phyloP scores from a whole-genome alignment of 2,888 invertebrate genomes.

The Kryphioiulus occultus region DNA sequence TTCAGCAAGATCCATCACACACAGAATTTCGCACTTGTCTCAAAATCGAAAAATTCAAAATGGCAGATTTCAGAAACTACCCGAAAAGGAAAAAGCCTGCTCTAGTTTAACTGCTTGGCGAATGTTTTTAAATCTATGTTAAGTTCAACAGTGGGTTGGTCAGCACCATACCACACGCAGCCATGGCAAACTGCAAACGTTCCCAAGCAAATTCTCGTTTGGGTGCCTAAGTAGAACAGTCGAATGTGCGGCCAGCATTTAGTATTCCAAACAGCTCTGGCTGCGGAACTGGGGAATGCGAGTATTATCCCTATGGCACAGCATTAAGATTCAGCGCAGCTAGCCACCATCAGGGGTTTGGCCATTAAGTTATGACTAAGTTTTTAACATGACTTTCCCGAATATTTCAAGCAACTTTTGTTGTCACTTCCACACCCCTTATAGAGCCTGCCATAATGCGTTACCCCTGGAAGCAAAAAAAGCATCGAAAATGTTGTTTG shows the following conservation, averaged over 20 bases:
- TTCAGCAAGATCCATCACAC: too few relatives aligned
- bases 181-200: not conserved
- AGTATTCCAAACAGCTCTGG: not conserved
- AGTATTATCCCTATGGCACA: not conserved
- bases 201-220: slow-evolving; percentile 13
- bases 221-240: slow-evolving; percentile 1
- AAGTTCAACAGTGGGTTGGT: slow-evolving; percentile 16
- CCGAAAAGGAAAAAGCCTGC: not conserved
- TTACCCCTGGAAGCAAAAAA: slow-evolving; percentile 37
- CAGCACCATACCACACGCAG: not conserved
- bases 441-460: not conserved
- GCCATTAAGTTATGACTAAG: slow-evolving; percentile 13
- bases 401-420: slow-evolving; percentile 30
- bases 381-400: slow-evolving; percentile 35
- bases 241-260: not conserved
- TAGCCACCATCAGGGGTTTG: not conserved
- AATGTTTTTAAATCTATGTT: not conserved
- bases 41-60: not conserved
- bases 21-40: too few relatives aligned
- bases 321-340: not conserved
- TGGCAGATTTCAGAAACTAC: not conserved
- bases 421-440: slow-evolving; percentile 31
- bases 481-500: slow-evolving; percentile 21
- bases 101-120: not conserved
- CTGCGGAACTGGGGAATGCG: not conserved